Evolutionary conservation across 2,888 invertebrate species (phyloP).

Genomic region (Drosophila macrospina): DNA sequence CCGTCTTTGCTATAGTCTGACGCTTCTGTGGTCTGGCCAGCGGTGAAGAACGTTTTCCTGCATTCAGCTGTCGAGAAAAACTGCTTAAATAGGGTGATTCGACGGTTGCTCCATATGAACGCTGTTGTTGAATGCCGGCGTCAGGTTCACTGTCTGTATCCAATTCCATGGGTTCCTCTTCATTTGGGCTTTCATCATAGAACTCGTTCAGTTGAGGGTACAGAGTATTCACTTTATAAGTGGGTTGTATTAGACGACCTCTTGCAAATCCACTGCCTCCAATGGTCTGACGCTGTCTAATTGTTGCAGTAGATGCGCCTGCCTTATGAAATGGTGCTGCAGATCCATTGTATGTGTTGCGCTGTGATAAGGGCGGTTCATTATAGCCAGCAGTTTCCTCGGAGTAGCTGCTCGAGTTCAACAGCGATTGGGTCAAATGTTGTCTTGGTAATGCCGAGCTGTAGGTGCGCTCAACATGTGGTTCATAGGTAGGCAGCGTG

Average conservation of each 20-base stretch:
- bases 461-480: slow-evolving; percentile 38
- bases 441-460: slow-evolving; percentile 26
- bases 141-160: slow-evolving; percentile 69
- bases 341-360: slow-evolving; percentile 59
- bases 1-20: not conserved
- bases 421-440: slow-evolving; percentile 53
- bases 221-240: slow-evolving; percentile 49
- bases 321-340: slow-evolving; percentile 41
- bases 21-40: slow-evolving; percentile 45
- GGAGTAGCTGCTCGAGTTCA: slow-evolving; percentile 64
- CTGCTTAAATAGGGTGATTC: slow-evolving; percentile 57
- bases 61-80: slow-evolving; percentile 38
- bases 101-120: not conserved
- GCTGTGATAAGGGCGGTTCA: slow-evolving; percentile 11
- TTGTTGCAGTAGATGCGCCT: not conserved
- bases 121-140: slow-evolving; percentile 22
- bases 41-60: slow-evolving; percentile 48
- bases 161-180: slow-evolving; percentile 35
- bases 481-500: slow-evolving; percentile 34
- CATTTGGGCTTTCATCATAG: slow-evolving; percentile 44
- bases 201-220: slow-evolving; percentile 67
- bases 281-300: slow-evolving; percentile 36
- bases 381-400: slow-evolving; percentile 25
- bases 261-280: slow-evolving; percentile 42
- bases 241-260: slow-evolving; percentile 63